Conservation (phyloP, 2,888 invertebrate genomes). For the Atrina japonica region DNA sequence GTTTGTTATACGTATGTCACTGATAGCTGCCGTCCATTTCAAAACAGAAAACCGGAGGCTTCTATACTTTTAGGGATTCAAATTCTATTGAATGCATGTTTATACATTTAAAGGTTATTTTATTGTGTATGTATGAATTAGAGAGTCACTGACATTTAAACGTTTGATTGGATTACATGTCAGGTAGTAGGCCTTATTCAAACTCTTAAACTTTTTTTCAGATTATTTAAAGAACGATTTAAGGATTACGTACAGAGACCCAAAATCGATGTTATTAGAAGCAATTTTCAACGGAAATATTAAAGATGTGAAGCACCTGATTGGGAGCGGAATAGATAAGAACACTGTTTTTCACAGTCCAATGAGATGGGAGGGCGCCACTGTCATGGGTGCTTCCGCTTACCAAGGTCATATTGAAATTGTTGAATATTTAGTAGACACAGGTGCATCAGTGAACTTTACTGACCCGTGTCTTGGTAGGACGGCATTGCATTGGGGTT, state of each 20-base stretch:
- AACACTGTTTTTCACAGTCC: slow-evolving; percentile 61
- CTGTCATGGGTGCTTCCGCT: slow-evolving; percentile 62
- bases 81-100: too few species aligned
- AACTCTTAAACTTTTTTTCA: neutral
- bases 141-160: neutral
- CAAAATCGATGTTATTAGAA: slow-evolving; percentile 46
- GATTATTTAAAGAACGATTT: neutral
- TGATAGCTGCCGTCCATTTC: too few species aligned
- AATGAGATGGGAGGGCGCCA: slow-evolving; percentile 58
- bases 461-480: slow-evolving; percentile 58
- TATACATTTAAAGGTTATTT: too few species aligned
- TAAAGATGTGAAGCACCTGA: slow-evolving; percentile 51
- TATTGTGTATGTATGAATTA: too few species aligned
- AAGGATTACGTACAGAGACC: slow-evolving; percentile 14
- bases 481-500: slow-evolving; percentile 68
- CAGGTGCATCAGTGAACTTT: slow-evolving; percentile 55
- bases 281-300: slow-evolving; percentile 60
- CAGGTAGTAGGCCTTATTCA: too few species aligned
- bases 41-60: too few species aligned
- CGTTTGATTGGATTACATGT: neutral
- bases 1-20: too few species aligned
- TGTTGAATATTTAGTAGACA: slow-evolving; percentile 43
- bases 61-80: too few species aligned
- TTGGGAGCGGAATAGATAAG: slow-evolving; percentile 59
- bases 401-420: slow-evolving; percentile 45